Evolutionary conservation across 2,797 vertebrate genomes (phyloP).

Genomic region (Acrossocheilus wenchowensis): DNA sequence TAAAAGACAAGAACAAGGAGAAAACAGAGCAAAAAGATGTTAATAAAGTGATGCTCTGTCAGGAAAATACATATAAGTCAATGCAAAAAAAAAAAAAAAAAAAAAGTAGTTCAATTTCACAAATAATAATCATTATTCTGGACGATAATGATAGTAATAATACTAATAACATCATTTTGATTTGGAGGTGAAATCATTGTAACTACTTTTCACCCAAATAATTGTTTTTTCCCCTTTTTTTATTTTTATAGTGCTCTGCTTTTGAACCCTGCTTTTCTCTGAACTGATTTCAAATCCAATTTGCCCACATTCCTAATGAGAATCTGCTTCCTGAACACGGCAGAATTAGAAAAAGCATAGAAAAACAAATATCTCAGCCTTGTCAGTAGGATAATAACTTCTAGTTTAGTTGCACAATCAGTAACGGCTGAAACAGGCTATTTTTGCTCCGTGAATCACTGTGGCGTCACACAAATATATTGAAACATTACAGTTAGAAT

Average conservation of each 20-base stretch:
- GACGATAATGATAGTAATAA: background rate
- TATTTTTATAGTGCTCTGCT: background rate
- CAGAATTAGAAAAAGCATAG: background rate
- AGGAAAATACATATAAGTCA: background rate
- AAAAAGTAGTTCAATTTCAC: background rate
- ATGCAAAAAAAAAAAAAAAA: background rate
- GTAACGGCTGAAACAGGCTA: background rate
- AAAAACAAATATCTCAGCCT: background rate
- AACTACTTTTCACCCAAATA: background rate
- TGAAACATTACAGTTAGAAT: background rate
- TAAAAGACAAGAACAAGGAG: background rate
- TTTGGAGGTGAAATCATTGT: background rate
- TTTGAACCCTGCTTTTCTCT: background rate
- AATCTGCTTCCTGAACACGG: background rate
- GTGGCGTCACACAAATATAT: slow-evolving; percentile 3
- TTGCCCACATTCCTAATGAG: background rate
- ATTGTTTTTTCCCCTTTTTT: background rate
- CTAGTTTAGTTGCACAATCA: background rate
- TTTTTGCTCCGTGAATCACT: background rate
- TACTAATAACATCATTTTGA: background rate
- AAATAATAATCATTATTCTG: background rate
- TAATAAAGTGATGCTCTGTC: background rate
- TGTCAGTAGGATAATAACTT: background rate
- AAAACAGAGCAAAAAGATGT: background rate
- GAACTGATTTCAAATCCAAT: background rate